Evolutionary conservation across 2,113 vertebrate species (phyloP).

Genomic region (Pelobates fuscus): DNA sequence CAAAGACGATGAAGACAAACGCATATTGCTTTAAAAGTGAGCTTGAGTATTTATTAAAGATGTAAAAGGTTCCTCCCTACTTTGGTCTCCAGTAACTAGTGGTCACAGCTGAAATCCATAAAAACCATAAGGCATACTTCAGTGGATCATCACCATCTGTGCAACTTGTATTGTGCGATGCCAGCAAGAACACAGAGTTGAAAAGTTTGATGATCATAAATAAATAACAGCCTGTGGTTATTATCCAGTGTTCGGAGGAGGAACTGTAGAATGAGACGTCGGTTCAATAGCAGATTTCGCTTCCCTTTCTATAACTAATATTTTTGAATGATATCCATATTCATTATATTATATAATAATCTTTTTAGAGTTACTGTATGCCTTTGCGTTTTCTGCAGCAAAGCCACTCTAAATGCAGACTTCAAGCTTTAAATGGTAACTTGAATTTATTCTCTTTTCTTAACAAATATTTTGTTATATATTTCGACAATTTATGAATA

Average conservation of each 20-base stretch:
- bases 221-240: constrained; percentile 4
- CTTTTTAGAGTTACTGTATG: too few relatives aligned
- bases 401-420: too few relatives aligned
- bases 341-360: too few relatives aligned
- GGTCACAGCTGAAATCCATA: constrained; percentile 57
- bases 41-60: constrained; percentile 38
- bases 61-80: constrained; percentile 52
- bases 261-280: neutral
- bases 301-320: too few relatives aligned
- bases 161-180: constrained; percentile 53
- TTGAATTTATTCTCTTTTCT: too few relatives aligned
- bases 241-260: neutral
- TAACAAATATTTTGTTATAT: too few relatives aligned
- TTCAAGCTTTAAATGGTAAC: too few relatives aligned
- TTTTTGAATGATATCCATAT: too few relatives aligned
- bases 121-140: constrained; percentile 60
- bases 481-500: too few relatives aligned
- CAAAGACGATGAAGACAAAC: neutral
- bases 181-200: constrained; percentile 43
- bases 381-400: too few relatives aligned
- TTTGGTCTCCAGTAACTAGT: constrained; percentile 59
- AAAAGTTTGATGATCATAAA: constrained; percentile 41
- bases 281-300: neutral
- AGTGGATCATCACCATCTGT: constrained; percentile 62
- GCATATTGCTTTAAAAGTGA: neutral